phyloP scores from a whole-genome alignment of 2,888 invertebrate species.

The Hydrotaea diabolus region DNA sequence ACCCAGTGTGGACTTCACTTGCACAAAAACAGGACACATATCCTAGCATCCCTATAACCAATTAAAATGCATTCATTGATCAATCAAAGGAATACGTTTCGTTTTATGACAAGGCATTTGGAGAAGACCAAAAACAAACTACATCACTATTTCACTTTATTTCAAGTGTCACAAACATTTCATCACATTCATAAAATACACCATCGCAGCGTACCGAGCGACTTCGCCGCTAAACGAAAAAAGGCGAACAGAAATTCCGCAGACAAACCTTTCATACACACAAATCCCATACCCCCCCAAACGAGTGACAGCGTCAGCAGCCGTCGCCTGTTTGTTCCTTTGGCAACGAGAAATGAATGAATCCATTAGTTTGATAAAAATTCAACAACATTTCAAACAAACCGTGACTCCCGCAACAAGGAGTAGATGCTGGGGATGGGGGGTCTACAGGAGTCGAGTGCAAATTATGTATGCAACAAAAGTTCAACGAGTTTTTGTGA shows the following conservation, averaged over 20 bases:
- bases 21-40: not conserved
- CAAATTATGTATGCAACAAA: not conserved
- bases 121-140: not conserved
- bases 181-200: not conserved
- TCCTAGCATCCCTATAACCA: not conserved
- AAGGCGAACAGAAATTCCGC: not conserved
- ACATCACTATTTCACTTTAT: not conserved
- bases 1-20: not conserved
- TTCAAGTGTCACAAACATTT: slow-evolving; percentile 1
- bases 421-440: not conserved
- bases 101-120: slow-evolving; percentile 1
- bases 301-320: not conserved
- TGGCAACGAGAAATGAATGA: not conserved
- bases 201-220: slow-evolving; percentile 17
- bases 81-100: not conserved
- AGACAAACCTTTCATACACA: not conserved
- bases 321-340: not conserved
- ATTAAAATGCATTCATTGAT: not conserved
- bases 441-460: not conserved
- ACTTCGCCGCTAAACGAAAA: not conserved
- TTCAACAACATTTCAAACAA: slow-evolving; percentile 21
- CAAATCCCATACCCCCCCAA: no score
- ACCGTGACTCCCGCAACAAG: not conserved
- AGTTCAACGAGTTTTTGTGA: slow-evolving; percentile 22
- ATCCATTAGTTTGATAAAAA: slow-evolving; percentile 49